Percentiles rank a stretch among this genome's conserved stretches.
phyloP scores from a whole-genome alignment of 1,140 invertebrate species.

The Ridgeia piscesae region DNA sequence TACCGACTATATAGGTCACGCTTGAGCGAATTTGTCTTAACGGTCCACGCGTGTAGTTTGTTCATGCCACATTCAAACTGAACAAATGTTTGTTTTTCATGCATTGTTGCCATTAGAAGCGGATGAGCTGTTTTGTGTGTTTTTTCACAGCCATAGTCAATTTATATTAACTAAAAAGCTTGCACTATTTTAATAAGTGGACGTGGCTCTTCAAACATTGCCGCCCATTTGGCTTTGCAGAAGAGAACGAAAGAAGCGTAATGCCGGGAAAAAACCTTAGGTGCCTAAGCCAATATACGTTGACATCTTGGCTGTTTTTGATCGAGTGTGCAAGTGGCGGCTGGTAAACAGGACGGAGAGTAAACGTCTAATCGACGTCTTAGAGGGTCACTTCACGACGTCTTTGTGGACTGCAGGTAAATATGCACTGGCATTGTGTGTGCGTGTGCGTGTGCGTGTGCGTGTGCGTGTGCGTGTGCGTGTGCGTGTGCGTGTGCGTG shows the following conservation, averaged over 20 bases:
- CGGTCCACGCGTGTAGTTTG: background rate
- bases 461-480: background rate
- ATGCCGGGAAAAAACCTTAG: background rate
- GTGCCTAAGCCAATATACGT: background rate
- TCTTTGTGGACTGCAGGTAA: background rate
- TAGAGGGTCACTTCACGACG: background rate
- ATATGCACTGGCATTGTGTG: background rate
- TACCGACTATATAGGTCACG: background rate
- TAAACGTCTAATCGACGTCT: background rate
- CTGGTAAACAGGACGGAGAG: background rate
- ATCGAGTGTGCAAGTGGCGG: background rate
- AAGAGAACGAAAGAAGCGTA: background rate
- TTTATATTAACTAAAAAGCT: background rate
- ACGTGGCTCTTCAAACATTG: too few species aligned
- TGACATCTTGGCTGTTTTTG: background rate
- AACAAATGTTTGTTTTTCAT: background rate
- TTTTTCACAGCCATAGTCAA: background rate
- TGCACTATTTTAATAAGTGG: background rate
- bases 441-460: background rate
- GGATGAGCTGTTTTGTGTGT: background rate
- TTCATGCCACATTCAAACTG: background rate
- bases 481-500: too few species aligned
- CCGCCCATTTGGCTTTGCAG: background rate
- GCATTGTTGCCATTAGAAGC: too few species aligned
- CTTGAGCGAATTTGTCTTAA: background rate